These are phyloP conservation scores for Macrobrachium rosenbergii DNA, from an alignment of 1,140 invertebrate species.

Conservation along the genomic window DNA sequence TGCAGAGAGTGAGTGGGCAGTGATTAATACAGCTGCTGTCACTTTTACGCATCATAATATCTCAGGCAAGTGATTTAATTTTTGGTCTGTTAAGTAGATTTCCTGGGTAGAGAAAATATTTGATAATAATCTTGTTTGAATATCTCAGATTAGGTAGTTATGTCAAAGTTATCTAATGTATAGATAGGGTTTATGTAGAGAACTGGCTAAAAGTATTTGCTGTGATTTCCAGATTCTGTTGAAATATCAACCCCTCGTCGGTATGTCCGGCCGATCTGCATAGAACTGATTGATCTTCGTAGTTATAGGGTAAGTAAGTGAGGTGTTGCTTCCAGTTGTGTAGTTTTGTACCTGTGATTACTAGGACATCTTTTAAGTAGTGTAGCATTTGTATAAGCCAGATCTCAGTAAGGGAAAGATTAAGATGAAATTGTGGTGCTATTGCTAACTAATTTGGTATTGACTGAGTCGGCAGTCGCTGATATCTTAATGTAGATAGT, in stretches of 20 bases:
- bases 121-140: no score
- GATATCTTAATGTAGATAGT: no score
- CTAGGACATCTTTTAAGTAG: no score
- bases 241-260: slow-evolving; percentile 56
- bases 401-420: no score
- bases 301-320: slow-evolving; percentile 68
- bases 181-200: not conserved
- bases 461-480: no score
- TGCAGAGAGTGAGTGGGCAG: slow-evolving; percentile 70
- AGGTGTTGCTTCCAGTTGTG: not conserved
- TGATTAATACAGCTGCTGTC: slow-evolving; percentile 69
- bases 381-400: no score
- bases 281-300: slow-evolving; percentile 72
- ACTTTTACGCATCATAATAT: slow-evolving; percentile 69
- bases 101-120: not conserved
- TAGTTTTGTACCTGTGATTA: not conserved
- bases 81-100: not conserved
- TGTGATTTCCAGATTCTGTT: slow-evolving; percentile 60
- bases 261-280: slow-evolving; percentile 68
- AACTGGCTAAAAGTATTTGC: not conserved
- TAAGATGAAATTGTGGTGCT: no score
- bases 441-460: no score
- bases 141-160: no score
- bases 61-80: slow-evolving; percentile 63
- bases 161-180: not conserved